Conservation (phyloP, 2,113 vertebrate species). For the Marmota monax region DNA sequence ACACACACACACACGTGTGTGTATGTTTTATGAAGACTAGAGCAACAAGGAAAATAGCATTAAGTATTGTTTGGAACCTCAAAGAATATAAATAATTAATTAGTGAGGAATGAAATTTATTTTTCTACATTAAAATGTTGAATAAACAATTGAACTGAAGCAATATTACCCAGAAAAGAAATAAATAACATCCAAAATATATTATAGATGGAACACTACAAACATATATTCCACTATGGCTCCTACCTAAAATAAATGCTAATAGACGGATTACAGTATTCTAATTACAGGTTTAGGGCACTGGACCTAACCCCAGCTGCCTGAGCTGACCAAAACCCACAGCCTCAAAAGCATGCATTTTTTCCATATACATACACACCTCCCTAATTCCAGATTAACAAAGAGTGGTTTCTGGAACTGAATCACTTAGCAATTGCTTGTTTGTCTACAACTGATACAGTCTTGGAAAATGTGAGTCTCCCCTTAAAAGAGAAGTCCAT, state of each 20-base stretch:
- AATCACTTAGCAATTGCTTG: constrained; percentile 12
- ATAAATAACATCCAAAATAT: background rate
- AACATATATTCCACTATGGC: background rate
- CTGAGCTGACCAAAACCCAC: background rate
- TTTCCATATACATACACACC: background rate
- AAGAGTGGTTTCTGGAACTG: background rate
- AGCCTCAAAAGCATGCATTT: background rate
- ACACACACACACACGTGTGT: background rate
- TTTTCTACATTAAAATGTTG: background rate
- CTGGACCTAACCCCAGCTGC: background rate
- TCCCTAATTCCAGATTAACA: background rate
- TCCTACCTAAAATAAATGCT: constrained; percentile 2
- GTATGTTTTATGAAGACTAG: background rate
- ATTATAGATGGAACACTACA: background rate
- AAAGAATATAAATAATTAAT: background rate
- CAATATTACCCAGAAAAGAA: background rate
- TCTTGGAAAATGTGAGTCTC: constrained; percentile 47
- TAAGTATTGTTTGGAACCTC: background rate
- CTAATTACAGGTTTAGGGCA: background rate
- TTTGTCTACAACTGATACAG: constrained; percentile 24
- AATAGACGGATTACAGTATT: background rate
- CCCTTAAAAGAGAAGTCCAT: background rate
- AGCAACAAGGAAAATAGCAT: background rate
- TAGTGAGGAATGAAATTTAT: background rate
- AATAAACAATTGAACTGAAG: background rate